Evolutionary conservation across 1,140 invertebrate species (phyloP).

Genomic region (Drosophila pseudoananassae): DNA sequence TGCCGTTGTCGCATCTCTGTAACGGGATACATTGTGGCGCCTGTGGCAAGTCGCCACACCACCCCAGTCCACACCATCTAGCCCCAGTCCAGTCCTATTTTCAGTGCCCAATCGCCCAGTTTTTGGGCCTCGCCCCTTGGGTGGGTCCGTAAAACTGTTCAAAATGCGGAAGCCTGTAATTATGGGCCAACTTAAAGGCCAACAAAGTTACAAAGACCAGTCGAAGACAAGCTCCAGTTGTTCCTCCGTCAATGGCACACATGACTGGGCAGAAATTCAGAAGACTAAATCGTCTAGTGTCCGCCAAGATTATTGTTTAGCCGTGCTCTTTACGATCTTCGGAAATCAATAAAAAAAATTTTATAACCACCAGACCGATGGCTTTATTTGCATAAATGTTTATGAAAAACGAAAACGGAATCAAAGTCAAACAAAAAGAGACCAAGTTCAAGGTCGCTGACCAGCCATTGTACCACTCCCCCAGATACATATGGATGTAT

Average conservation of each 20-base stretch:
- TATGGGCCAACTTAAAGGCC: conserved; percentile 57
- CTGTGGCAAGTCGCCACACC: conserved; percentile 39
- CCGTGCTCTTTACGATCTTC: conserved; percentile 31
- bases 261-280: conserved; percentile 47
- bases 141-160: conserved; percentile 39
- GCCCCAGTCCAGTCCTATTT: background rate
- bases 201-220: conserved; percentile 52
- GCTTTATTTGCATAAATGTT: conserved; percentile 45
- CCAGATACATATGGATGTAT: background rate
- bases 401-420: conserved; percentile 20
- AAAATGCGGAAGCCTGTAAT: conserved; percentile 75
- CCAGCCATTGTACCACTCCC: conserved; percentile 54
- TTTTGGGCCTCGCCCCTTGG: conserved; percentile 27
- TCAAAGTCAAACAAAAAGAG: conserved; percentile 19
- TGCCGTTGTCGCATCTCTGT: conserved; percentile 48
- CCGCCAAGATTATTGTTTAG: conserved; percentile 29
- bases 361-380: background rate
- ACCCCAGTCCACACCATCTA: background rate
- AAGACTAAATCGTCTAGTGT: background rate
- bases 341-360: conserved; percentile 28
- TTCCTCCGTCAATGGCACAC: conserved; percentile 18
- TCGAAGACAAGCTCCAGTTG: conserved; percentile 17
- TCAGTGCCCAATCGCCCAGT: conserved; percentile 1
- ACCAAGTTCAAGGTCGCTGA: conserved; percentile 66
- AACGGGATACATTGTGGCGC: conserved; percentile 82